Base-by-base conservation (phyloP, 2,113 vertebrate species). In the Eidolon helvum region DNA sequence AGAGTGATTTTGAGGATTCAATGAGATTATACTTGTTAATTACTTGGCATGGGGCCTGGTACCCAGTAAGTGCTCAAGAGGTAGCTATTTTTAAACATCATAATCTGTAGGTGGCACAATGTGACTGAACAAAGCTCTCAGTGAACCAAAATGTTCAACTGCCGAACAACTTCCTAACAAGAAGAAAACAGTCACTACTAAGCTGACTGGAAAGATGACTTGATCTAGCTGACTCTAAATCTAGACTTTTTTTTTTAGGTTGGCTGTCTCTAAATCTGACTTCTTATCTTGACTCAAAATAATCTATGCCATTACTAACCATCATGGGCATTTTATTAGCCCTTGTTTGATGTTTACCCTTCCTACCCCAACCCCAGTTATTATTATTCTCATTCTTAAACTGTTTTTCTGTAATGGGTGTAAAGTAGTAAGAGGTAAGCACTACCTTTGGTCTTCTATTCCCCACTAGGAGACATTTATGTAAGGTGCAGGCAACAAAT, bases 401-500 rank as follows among this genome's bases (percentile, higher is more conserved):
- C 26, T 71, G 87, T 33, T 63, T 59, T 43, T 82, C 35, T 63
- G 40, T 38, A 69, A 77, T 57, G 82, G n/a, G n/a, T 68, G 72
- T 77, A 26, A 86, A 95, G 10, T 21, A 63, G 48, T 63, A 77
- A 80, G 61, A 26, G n/a, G 63, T 82, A 14, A 92, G 50, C 10
- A 50, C n/a, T 53, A 33, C n/a, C 86, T 97, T 95, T 96, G 75
- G 89, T 91, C 75, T 95, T 87, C 48, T 80, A 30, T 88, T 94
- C 35, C 79, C 90, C 53, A 55, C 11, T 22, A 38, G 96, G 86
- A 87, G 40, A 84, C 63, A 89, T 87, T 55, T 91, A 74, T 69
- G 87, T 55, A 85, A 68, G 40, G 30, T 26, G n/a, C 4, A 26
- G 72, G 71, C n/a, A 95, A 86, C 63, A 87, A 75, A 91, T 40